A percentile compares a stretch with the other conserved stretches of the same genome.
These are phyloP conservation scores for Rapana venosa DNA, from an alignment of 2,888 invertebrate species.

Conservation along the genomic window DNA sequence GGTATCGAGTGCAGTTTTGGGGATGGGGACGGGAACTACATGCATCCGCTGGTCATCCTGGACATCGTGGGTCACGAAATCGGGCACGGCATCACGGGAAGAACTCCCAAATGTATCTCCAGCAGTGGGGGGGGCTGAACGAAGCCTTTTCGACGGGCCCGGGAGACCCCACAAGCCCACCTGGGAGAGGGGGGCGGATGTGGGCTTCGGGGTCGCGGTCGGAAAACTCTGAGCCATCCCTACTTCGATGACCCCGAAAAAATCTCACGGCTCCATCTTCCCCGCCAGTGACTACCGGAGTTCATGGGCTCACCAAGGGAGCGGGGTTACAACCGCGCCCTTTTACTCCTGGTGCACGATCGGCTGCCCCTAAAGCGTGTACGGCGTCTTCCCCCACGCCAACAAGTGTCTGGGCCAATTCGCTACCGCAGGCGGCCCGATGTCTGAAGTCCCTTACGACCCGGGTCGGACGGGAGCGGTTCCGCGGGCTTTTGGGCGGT, in stretches of 20 bases:
- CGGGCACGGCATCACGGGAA: conserved; percentile 60
- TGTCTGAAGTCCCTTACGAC: conserved; percentile 60
- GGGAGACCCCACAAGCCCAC: conserved; percentile 57
- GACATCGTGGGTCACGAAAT: conserved; percentile 64
- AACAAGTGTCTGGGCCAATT: conserved; percentile 62
- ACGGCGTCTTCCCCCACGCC: conserved; percentile 58
- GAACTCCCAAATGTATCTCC: conserved; percentile 53
- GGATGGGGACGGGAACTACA: conserved; percentile 49
- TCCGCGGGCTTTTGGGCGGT: conserved; percentile 57
- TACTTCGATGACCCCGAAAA: conserved; percentile 58
- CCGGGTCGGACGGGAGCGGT: conserved; percentile 54
- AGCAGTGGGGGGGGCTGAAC: conserved; percentile 61
- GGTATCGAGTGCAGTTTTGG: conserved; percentile 57
- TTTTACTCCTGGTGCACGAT: conserved; percentile 55
- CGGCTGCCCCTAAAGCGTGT: conserved; percentile 54
- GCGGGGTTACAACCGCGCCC: conserved; percentile 63
- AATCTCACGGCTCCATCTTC: conserved; percentile 59
- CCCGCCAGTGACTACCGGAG: conserved; percentile 52
- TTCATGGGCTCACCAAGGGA: conserved; percentile 58
- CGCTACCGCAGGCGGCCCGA: conserved; percentile 57
- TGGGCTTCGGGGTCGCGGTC: conserved; percentile 52
- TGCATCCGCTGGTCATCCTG: conserved; percentile 56
- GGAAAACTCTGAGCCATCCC: conserved; percentile 37
- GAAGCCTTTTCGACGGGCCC: conserved; percentile 64
- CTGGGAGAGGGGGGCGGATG: conserved; percentile 47